phyloP scores from a whole-genome alignment of 2,888 invertebrate genomes.

The Drosophila pullipes region DNA sequence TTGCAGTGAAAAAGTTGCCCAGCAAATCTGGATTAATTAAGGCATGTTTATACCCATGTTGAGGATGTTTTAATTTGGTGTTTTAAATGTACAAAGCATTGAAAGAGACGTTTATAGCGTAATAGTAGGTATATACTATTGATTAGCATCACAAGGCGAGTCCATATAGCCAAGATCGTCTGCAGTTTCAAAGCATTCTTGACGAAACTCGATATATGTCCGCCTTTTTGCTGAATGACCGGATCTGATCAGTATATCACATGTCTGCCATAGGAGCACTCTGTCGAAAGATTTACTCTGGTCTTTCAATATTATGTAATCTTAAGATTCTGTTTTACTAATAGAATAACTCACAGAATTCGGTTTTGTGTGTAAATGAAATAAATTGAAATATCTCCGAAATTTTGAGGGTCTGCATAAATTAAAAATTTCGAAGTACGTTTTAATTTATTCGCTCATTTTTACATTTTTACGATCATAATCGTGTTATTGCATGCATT shows the following conservation, averaged over 20 bases:
- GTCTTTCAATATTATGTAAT: not conserved
- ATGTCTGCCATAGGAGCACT: not conserved
- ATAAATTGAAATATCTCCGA: not conserved
- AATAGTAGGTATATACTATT: no score
- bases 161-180: not conserved
- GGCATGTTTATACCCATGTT: not conserved
- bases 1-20: conserved; percentile 8
- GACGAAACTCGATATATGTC: not conserved
- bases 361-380: not conserved
- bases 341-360: not conserved
- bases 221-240: not conserved
- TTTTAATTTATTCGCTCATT: not conserved
- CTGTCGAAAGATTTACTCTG: not conserved
- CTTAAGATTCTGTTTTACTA: not conserved
- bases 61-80: not conserved
- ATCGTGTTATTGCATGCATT: not conserved
- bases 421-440: not conserved
- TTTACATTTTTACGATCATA: not conserved
- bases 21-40: conserved; percentile 22
- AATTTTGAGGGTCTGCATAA: not conserved
- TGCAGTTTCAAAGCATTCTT: not conserved
- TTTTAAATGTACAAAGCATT: not conserved
- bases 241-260: not conserved
- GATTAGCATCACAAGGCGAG: not conserved
- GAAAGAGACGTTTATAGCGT: not conserved